A percentile compares a stretch with the other conserved stretches of the same genome.
These are phyloP conservation scores for Halictus rubicundus DNA, from an alignment of 1,140 invertebrate species.

Conservation along the genomic window DNA sequence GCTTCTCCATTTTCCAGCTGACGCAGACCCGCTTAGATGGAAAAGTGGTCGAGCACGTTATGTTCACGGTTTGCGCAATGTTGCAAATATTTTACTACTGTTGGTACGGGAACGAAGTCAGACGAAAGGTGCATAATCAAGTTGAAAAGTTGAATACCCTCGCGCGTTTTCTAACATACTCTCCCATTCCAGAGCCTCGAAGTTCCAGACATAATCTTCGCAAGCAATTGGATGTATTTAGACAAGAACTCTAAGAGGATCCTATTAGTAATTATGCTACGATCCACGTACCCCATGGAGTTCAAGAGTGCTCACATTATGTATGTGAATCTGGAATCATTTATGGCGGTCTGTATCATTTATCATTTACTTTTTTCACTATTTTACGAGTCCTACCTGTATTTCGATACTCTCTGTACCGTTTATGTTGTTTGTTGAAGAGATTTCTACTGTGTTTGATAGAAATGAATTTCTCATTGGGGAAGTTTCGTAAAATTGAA, in stretches of 20 bases:
- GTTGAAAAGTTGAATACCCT: too few relatives aligned
- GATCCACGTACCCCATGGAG: conserved; percentile 38
- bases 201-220: conserved; percentile 18
- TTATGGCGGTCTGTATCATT: conserved; percentile 32
- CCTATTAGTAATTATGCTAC: conserved; percentile 51
- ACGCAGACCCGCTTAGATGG: too few relatives aligned
- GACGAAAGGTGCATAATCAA: conserved; percentile 34
- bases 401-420: too few relatives aligned
- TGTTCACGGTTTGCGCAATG: conserved; percentile 48
- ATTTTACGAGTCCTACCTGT: too few relatives aligned
- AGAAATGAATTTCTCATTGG: too few relatives aligned
- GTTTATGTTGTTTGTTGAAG: too few relatives aligned
- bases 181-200: conserved; percentile 13
- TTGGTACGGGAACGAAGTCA: conserved; percentile 82
- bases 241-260: neutral
- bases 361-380: too few relatives aligned
- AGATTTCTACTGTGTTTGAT: too few relatives aligned
- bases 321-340: conserved; percentile 41
- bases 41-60: conserved; percentile 16
- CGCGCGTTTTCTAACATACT: conserved; percentile 22
- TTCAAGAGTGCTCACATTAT: conserved; percentile 39
- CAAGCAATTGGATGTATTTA: conserved; percentile 37
- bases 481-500: too few relatives aligned
- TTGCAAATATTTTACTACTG: conserved; percentile 80
- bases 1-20: too few relatives aligned